Evolutionary conservation across 2,888 invertebrate genomes (phyloP), one percentile per base, ranked within the genome.

Genomic region (Oeneis ivallda): DNA sequence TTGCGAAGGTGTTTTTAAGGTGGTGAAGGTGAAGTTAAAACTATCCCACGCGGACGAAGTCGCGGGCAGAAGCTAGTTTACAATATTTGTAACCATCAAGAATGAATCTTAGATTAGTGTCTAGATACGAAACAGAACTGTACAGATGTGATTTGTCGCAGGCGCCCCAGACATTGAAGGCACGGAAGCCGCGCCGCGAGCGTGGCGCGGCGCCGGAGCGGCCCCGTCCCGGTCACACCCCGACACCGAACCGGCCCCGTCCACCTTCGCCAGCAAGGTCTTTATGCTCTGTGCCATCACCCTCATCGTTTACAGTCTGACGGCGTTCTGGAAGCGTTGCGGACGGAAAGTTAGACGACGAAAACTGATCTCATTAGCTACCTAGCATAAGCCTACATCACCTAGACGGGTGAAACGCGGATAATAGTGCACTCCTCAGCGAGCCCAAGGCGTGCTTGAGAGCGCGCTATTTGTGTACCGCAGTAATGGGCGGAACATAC

Each of bases 151-250:
- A 17, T 47, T 37, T 41, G 2, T 54, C 59, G 1, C 71, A 81
- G 93, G 92, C 62, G 88, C 88, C 11, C 93, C 92, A 11, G 90
- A 85, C 19, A 78, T 83, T 41, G 91, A 89, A 67, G 93, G 84
- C 49, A 88, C 86, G 5, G 87, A 92, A 67, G 87, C 91, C 10
- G 93, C 93, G 5, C 84, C 93, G 15, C 90, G 93, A 70, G 92
- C 92, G 15, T 94, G 93, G 94, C 86, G 93, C 8, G 93, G 92
- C 11, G 91, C 92, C 10, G 91, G 84, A 11, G 89, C 85, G 0
- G 86, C 79, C 32, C 86, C 84, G 41, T 83, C 82, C 1, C 76
- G 78, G 1, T 67, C 73, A 2, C 79, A 75, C 32, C 71, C 69
- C 3, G 78, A 73, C 13, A 47, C 19, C n/a, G 79, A 76, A 13